A percentile compares a stretch with the other conserved stretches of the same genome.
Evolutionary conservation across 2,797 vertebrate genomes (phyloP).

Genomic region (Oceanodroma leucorhoa): DNA sequence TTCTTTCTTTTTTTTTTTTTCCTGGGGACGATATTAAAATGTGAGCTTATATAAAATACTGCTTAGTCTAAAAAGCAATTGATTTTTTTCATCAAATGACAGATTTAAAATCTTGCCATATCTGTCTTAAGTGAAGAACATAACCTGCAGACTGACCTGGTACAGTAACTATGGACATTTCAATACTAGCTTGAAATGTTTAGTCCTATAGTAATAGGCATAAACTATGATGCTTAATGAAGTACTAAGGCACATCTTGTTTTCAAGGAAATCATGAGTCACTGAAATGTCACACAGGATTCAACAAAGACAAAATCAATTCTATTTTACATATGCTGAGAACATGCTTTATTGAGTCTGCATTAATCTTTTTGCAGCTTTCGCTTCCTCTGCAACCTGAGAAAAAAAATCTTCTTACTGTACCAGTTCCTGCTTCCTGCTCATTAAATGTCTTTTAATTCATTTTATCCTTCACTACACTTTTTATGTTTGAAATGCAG

Average conservation of each 20-base stretch:
- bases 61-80: background rate
- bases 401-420: background rate
- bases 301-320: slow-evolving; percentile 21
- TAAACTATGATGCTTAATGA: background rate
- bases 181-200: background rate
- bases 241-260: background rate
- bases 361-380: slow-evolving; percentile 24
- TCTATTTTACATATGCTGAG: slow-evolving; percentile 19
- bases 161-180: background rate
- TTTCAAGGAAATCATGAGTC: background rate
- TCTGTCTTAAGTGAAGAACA: background rate
- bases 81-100: background rate
- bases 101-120: background rate
- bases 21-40: background rate
- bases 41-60: background rate
- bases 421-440: background rate
- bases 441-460: slow-evolving; percentile 41
- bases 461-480: slow-evolving; percentile 17
- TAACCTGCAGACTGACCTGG: background rate
- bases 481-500: background rate
- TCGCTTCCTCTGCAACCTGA: background rate
- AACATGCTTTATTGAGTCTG: slow-evolving; percentile 19
- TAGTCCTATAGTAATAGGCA: background rate
- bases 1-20: background rate
- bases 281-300: slow-evolving; percentile 9